phyloP scores from a whole-genome alignment of 1,140 invertebrate species.

The Drosophila eugracilis region DNA sequence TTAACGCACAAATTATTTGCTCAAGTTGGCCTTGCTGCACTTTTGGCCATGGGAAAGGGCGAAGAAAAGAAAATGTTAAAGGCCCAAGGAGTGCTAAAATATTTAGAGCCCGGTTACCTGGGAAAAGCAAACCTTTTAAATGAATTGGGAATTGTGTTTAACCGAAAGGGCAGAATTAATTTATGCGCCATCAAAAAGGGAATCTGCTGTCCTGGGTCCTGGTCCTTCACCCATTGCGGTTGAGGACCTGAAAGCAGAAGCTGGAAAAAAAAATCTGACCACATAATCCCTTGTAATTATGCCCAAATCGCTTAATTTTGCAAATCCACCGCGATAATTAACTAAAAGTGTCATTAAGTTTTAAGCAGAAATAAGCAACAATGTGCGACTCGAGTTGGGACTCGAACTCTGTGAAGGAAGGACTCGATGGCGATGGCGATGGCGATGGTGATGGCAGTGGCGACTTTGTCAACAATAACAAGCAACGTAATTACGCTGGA shows the following conservation, averaged over 20 bases:
- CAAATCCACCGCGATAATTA: conserved; percentile 83
- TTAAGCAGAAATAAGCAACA: conserved; percentile 80
- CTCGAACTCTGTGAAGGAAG: conserved; percentile 13
- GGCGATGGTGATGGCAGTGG: conserved; percentile 3
- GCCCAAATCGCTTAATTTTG: conserved; percentile 81
- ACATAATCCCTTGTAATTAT: conserved; percentile 78
- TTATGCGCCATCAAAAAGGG: conserved; percentile 33
- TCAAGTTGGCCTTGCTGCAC: conserved; percentile 55
- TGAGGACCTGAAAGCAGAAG: conserved; percentile 6
- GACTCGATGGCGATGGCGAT: conserved; percentile 16
- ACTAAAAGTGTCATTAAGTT: conserved; percentile 83
- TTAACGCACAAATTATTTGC: conserved; percentile 80
- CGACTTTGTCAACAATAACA: conserved; percentile 79
- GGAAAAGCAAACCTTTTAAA: conserved; percentile 36
- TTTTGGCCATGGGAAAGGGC: conserved; percentile 9
- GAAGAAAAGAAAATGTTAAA: conserved; percentile 22
- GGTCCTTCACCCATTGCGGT: conserved; percentile 12
- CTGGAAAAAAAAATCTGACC: conserved; percentile 26
- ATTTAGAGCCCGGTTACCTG: conserved; percentile 13
- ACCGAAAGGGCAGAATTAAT: conserved; percentile 31
- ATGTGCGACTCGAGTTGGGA: conserved; percentile 42
- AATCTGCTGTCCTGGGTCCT: conserved; percentile 11
- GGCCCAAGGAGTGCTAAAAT: conserved; percentile 44
- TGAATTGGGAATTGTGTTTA: conserved; percentile 42
- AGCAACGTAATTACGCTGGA: conserved; percentile 69